A percentile compares a stretch with the other conserved stretches of the same genome.
Evolutionary conservation across 2,113 vertebrate genomes (phyloP).

Genomic region (Smithornis capensis): DNA sequence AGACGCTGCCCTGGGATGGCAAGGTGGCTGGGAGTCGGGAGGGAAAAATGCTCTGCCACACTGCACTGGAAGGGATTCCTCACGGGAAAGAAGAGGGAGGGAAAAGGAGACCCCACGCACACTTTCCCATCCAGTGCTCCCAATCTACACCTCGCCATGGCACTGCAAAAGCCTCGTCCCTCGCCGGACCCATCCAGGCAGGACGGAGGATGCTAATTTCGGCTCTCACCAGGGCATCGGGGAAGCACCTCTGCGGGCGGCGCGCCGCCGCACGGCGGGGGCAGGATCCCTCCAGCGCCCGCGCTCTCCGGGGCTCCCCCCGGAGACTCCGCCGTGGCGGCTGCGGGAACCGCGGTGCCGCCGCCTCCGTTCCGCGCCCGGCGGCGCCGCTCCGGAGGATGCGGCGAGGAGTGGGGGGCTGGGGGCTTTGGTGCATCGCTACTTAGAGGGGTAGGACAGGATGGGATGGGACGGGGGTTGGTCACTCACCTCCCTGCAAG

Average conservation of each 20-base stretch:
- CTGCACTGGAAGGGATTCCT: not conserved
- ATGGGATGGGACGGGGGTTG: not conserved
- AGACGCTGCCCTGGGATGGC: not conserved
- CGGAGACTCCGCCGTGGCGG: not conserved
- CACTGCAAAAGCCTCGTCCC: not conserved
- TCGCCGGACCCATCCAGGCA: no score
- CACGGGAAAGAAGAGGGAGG: not conserved
- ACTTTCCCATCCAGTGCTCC: not conserved
- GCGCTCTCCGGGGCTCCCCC: not conserved
- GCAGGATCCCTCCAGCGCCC: not conserved
- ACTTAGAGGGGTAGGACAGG: not conserved
- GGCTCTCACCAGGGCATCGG: not conserved
- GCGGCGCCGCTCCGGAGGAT: not conserved
- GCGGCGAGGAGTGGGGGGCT: not conserved
- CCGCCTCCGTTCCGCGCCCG: not conserved
- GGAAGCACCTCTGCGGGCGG: not conserved
- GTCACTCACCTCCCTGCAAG: slow-evolving; percentile 47
- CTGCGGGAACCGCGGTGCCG: not conserved
- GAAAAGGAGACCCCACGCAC: not conserved
- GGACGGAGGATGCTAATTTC: fast-evolving
- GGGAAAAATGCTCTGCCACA: not conserved
- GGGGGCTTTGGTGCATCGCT: not conserved
- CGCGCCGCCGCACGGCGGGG: not conserved
- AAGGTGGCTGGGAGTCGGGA: not conserved
- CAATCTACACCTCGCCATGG: not conserved